Evolutionary conservation across 1,140 invertebrate genomes (phyloP).

Genomic region (Lasioglossum baleicum): DNA sequence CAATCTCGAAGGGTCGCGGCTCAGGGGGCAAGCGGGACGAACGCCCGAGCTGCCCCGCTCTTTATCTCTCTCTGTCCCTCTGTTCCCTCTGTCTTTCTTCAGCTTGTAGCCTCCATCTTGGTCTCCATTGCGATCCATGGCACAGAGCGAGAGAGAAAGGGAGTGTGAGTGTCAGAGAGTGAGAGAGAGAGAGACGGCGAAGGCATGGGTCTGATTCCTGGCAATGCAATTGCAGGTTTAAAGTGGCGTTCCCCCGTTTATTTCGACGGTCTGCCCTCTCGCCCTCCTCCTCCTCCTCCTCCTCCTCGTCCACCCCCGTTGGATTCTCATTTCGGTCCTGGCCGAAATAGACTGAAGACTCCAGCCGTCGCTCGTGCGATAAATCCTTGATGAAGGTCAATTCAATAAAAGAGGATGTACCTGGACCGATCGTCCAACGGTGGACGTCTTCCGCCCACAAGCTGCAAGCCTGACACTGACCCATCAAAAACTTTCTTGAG

Average conservation of each 20-base stretch:
- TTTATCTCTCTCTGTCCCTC: conserved; percentile 15
- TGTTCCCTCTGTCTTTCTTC: not conserved
- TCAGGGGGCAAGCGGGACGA: conserved; percentile 51
- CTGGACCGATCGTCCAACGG: conserved; percentile 27
- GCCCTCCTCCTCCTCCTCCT: conserved; percentile 57
- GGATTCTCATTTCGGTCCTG: conserved; percentile 61
- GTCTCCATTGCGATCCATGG: too few species aligned
- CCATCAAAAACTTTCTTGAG: not conserved
- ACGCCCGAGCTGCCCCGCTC: conserved; percentile 48
- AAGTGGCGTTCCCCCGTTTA: conserved; percentile 79
- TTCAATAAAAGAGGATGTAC: conserved; percentile 48
- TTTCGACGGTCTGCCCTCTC: conserved; percentile 74
- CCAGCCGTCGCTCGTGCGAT: conserved; percentile 44
- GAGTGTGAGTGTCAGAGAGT: conserved; percentile 4
- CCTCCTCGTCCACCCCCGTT: conserved; percentile 1
- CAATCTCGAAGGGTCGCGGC: conserved; percentile 79
- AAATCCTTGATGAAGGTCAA: conserved; percentile 57
- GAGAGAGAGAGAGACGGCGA: conserved; percentile 58
- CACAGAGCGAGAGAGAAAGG: too few species aligned
- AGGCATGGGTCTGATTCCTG: conserved; percentile 78
- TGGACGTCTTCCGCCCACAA: not conserved
- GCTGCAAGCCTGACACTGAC: not conserved
- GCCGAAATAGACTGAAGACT: conserved; percentile 56
- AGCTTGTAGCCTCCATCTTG: too few species aligned
- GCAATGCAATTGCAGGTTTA: conserved; percentile 80